Evolutionary conservation across 2,113 vertebrate species (phyloP), one percentile per base, ranked within the genome.

Genomic region (Onychostruthus taczanowskii): DNA sequence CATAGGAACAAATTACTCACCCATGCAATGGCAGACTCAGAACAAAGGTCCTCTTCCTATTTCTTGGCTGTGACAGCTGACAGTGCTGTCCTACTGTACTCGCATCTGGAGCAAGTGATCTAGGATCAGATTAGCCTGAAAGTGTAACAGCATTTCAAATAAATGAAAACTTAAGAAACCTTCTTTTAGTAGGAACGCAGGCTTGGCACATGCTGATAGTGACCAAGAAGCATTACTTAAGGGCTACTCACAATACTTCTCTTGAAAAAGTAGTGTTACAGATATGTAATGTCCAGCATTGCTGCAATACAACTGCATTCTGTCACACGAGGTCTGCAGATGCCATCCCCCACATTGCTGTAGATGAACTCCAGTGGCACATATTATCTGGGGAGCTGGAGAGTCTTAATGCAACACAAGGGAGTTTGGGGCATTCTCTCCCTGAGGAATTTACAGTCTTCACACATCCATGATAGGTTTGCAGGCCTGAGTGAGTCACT

Each of bases 371-470:
- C 53, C 5, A 9, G 56, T 16, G 31, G 19, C 41, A 73, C 1
- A 0, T 18, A 24, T 43, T 46, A 55, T 0, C 0, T 19, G 21
- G 23, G 22, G 49, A 87, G 19, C 2, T 47, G 9, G 24, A 84
- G 37, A 87, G 30, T 11, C 49, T 79, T 58, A 15, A 4, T 64
- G 58, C 33, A 76, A 35, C 76, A 47, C 27, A 17, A 0, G 3
- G 13, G 66, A 61, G 17, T 52, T 9, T 61, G 66, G 15, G 47
- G 41, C 44, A 44, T 50, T 70, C 31, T 72, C 14, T 41, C 7
- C 1, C 44, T 44, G 27, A 75, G 77, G 47, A 78, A 63, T 67
- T 68, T 66, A 15, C 64, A 70, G 23, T 43, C 52, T 61, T 89
- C 56, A 56, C 49, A 61, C 22, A 68, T 41, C 30, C 23, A 1